These are phyloP conservation scores for Leucophenga varia DNA, from an alignment of 1,140 invertebrate species.

Conservation along the genomic window DNA sequence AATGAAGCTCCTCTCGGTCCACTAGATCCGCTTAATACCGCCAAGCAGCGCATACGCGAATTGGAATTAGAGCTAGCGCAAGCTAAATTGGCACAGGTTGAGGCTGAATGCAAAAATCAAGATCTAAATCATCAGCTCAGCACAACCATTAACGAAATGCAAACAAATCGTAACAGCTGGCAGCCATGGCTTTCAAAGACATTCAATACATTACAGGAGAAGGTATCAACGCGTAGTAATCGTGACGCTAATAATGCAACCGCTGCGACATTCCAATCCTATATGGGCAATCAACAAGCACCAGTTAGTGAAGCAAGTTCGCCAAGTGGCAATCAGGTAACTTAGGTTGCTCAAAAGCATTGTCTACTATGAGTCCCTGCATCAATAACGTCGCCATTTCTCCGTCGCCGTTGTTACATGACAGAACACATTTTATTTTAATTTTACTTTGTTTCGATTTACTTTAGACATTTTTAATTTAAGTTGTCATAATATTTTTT, in stretches of 20 bases:
- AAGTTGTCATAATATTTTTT: too few relatives aligned
- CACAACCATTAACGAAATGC: constrained; percentile 76
- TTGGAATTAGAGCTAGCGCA: constrained; percentile 94
- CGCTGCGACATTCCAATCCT: constrained; percentile 51
- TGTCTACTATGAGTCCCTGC: too few relatives aligned
- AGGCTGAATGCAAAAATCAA: constrained; percentile 96
- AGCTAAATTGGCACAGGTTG: constrained; percentile 94
- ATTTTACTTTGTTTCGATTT: too few relatives aligned
- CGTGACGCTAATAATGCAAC: constrained; percentile 26
- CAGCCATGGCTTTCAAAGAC: constrained; percentile 90
- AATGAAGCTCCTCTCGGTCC: constrained; percentile 44
- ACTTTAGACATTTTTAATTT: too few relatives aligned
- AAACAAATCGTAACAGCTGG: constrained; percentile 70
- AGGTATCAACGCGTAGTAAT: constrained; percentile 44
- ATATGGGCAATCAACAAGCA: constrained; percentile 38
- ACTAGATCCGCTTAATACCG: constrained; percentile 46
- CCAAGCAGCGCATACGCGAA: constrained; percentile 76
- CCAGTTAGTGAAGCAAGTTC: constrained; percentile 47
- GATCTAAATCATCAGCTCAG: constrained; percentile 91
- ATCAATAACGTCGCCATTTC: too few relatives aligned
- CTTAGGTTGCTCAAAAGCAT: too few relatives aligned
- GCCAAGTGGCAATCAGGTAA: constrained; percentile 54
- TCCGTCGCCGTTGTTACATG: too few relatives aligned
- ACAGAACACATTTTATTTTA: too few relatives aligned
- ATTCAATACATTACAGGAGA: constrained; percentile 52